phyloP scores from a whole-genome alignment of 2,113 vertebrate species.

The Ageneiosus marmoratus region DNA sequence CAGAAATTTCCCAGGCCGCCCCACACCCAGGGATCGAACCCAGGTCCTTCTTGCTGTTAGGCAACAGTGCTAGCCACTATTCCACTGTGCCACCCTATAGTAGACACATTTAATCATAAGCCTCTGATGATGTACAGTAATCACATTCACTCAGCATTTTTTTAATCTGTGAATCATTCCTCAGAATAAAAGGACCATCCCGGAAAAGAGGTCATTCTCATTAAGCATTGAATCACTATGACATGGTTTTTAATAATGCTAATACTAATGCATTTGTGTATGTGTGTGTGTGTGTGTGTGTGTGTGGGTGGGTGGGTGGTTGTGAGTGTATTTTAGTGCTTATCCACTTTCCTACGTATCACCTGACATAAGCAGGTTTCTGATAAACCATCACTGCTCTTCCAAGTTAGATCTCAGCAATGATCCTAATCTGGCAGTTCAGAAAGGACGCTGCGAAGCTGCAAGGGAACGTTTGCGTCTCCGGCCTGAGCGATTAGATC shows the following conservation, averaged over 20 bases:
- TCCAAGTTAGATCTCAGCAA: neutral
- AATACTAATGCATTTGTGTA: too few species aligned
- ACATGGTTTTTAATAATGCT: neutral
- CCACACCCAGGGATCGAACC: too few species aligned
- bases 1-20: too few species aligned
- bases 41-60: too few species aligned
- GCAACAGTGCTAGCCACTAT: too few species aligned
- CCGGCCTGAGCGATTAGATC: constrained; percentile 52
- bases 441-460: constrained; percentile 29
- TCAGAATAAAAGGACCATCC: neutral
- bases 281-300: neutral
- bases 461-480: constrained; percentile 19
- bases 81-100: too few species aligned
- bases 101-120: too few species aligned
- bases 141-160: neutral
- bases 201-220: neutral
- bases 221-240: neutral
- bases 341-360: neutral
- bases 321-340: neutral
- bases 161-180: neutral
- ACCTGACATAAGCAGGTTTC: neutral
- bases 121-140: neutral
- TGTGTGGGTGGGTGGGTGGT: too few species aligned
- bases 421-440: neutral
- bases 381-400: neutral